These are phyloP conservation scores for Catamblyrhynchus diadema DNA, from an alignment of 2,797 vertebrate species.

Conservation along the genomic window DNA sequence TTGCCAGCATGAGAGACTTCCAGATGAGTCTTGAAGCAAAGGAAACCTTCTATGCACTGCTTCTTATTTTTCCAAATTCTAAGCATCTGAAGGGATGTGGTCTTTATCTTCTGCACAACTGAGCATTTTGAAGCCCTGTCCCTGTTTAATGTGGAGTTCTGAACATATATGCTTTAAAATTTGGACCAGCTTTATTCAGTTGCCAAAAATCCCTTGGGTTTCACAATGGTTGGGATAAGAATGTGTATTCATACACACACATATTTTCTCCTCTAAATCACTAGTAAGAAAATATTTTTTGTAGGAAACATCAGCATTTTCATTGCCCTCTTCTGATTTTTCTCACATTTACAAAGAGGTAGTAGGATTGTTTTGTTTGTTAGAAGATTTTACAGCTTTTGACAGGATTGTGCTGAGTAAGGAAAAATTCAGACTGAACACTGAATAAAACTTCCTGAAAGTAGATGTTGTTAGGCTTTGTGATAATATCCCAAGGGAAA, in stretches of 20 bases:
- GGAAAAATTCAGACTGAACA: neutral
- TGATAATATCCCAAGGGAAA: neutral
- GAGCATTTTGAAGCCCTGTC: neutral
- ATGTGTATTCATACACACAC: fast-evolving
- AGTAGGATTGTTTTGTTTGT: neutral
- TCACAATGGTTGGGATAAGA: neutral
- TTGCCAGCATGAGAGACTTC: neutral
- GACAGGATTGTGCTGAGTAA: neutral
- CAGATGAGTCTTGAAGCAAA: neutral
- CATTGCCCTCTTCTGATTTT: neutral
- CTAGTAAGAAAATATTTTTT: neutral
- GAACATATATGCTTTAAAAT: neutral
- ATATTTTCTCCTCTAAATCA: neutral
- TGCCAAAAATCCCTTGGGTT: neutral
- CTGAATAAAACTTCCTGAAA: constrained; percentile 19
- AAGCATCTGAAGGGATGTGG: neutral
- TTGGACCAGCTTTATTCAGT: neutral
- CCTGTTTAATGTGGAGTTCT: neutral
- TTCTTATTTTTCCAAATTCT: neutral
- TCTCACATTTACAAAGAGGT: neutral
- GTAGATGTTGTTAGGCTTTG: neutral
- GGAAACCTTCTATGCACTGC: neutral
- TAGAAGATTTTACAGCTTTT: neutral
- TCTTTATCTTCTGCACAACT: neutral
- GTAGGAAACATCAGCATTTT: neutral